Evolutionary conservation across 2,113 vertebrate genomes (phyloP), one percentile per base, ranked within the genome.

Genomic region (Epinephelus fuscoguttatus): DNA sequence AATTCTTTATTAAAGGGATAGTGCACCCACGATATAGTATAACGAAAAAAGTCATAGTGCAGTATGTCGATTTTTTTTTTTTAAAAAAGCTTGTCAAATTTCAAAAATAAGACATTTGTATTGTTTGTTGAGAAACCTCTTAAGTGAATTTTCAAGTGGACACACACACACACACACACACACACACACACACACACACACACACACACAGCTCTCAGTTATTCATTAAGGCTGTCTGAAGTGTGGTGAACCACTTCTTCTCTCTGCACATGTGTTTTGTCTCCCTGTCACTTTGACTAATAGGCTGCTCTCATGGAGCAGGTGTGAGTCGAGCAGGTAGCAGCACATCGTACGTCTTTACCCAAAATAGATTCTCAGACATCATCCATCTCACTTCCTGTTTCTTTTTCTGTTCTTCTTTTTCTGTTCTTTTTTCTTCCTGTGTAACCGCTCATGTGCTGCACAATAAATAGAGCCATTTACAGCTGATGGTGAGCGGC

Each of bases 261-360:
- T 67, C 17, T n/a, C 17, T 30, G 45, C 70, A 27, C 18, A 19
- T 10, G 47, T 64, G 47, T 64, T 67, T 53, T 0, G n/a, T 62
- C 37, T 49, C 66, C 63, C 68, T 81, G 80, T 91, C 88, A 86
- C 33, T 78, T 56, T 90, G 90, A 92, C 75, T 75, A 90, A 91
- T 81, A 0, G 67, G 23, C 52, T 70, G 7, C 17, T 71, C 7
- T n/a, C 42, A 42, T 15, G 62, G 71, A 80, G 91, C 90, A 89
- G 89, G 81, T 87, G 90, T 33, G 84, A 78, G 70, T 18, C 61
- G 71, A 7, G 47, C 80, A 86, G 82, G 45, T 49, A 81, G 64
- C 23, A 17, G 40, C 0, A 3, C 13, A 79, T 49, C 10, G 69
- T 71, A 53, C 60, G 27, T 70, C 80, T 66, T 37, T 13, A n/a